Base-by-base conservation (phyloP, 2,797 vertebrate genomes). In the Onychomys arenicola region DNA sequence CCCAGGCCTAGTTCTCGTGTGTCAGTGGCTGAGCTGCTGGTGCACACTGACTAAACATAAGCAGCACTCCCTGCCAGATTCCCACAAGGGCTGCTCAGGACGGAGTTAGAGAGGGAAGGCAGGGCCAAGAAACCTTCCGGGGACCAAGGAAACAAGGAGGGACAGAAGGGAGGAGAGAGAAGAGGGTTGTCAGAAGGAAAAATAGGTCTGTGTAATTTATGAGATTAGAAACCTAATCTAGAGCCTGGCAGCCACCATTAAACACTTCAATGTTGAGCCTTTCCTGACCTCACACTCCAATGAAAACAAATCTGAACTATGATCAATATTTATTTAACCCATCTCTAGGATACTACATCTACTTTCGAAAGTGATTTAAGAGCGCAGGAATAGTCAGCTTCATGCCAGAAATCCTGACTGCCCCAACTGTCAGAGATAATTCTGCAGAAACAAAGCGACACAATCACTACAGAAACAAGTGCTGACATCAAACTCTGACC, bases 401-500 rank as follows among this genome's bases (percentile, higher is more conserved):
- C 37, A 95, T 29, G 55, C 76, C 87, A 95, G 84, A 96, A 96
- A 96, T 85, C 84, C 89, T 75, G 43, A 89, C 86, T 95, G 92
- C 11, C 57, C 69, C 69, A 84, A 92, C 37, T 95, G 92, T 95
- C 95, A 95, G 90, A 95, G 90, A 71, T 78, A 97, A 95, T 95
- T 95, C 78, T 95, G 73, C 81, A 93, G 76, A 34, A 49, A 91
- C 91, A 95, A 93, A 87, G 82, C 40, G 89, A 95, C 17, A 91
- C 10, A 90, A 95, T 95, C 89, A 93, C 61, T 55, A 85, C 85
- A 91, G 92, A 97, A 96, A 97, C 96, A 97, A 96, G 96, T 3
- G 86, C 95, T 97, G 94, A 97, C 97, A 97, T 95, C 76, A 95
- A 93, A 97, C 91, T 71, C 92, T 91, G 96, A 96, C 96, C 95